Evolutionary conservation across 2,797 vertebrate species (phyloP).

Genomic region (Mormyrops attenuatus): DNA sequence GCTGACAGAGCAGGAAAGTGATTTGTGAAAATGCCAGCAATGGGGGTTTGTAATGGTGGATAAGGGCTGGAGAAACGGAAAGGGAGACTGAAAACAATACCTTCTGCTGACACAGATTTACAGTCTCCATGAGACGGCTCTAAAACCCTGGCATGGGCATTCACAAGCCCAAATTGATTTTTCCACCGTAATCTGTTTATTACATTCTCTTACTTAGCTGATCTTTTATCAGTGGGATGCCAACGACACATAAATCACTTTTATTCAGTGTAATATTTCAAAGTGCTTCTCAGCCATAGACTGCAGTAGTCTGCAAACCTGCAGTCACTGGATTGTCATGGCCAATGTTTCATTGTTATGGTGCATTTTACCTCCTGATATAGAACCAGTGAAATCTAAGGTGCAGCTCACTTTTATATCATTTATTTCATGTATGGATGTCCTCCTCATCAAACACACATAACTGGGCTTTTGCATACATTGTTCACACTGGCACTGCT

Average conservation of each 20-base stretch:
- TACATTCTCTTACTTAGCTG: slow-evolving; percentile 1
- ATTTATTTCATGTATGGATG: background rate
- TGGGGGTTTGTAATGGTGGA: background rate
- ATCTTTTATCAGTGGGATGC: background rate
- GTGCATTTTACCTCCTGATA: background rate
- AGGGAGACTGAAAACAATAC: slow-evolving; percentile 52
- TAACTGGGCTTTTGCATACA: background rate
- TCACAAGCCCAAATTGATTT: background rate
- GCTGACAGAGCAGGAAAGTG: slow-evolving; percentile 32
- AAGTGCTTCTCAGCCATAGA: background rate
- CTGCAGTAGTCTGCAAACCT: background rate
- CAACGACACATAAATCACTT: background rate
- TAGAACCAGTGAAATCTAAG: background rate
- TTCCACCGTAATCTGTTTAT: background rate
- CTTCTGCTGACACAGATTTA: slow-evolving; percentile 27
- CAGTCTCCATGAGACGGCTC: background rate
- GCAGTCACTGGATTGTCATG: background rate
- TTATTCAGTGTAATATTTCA: background rate
- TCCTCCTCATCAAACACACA: background rate
- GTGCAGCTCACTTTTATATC: background rate
- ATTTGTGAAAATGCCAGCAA: background rate
- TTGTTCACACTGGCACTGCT: background rate
- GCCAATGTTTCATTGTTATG: background rate
- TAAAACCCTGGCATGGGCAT: background rate
- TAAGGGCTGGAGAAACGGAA: slow-evolving; percentile 54